Conservation (phyloP, 2,113 vertebrate genomes). For the Toxotes jaculatrix region DNA sequence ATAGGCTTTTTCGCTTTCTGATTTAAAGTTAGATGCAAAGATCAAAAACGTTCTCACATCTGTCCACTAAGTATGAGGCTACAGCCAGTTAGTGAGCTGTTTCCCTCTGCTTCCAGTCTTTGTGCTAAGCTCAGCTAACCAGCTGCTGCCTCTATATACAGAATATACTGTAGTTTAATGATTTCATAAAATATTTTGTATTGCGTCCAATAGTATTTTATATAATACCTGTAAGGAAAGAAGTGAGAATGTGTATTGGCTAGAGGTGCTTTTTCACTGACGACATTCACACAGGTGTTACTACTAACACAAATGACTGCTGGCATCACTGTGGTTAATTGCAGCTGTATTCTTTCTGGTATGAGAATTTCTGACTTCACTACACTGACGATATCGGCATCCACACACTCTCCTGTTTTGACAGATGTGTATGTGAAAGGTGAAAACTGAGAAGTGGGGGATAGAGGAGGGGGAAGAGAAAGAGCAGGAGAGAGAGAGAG, state of each 20-base stretch:
- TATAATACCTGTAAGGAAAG: not conserved
- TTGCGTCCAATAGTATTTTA: not conserved
- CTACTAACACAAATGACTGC: not conserved
- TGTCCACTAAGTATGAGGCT: too few relatives aligned
- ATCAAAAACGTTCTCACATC: too few relatives aligned
- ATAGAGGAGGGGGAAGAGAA: not conserved
- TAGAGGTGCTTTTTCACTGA: not conserved
- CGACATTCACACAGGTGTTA: not conserved
- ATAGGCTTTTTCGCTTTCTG: too few relatives aligned
- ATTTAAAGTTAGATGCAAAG: too few relatives aligned
- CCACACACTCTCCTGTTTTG: conserved; percentile 16
- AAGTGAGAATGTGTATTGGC: not conserved
- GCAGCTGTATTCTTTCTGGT: not conserved
- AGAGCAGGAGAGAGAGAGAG: not conserved
- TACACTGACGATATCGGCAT: not conserved
- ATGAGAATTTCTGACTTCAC: not conserved
- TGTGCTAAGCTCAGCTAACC: too few relatives aligned
- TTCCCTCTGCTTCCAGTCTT: too few relatives aligned
- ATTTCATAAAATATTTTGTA: not conserved
- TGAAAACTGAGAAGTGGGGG: conserved; percentile 45
- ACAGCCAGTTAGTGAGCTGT: too few relatives aligned
- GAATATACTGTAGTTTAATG: not conserved
- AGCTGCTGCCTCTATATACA: too few relatives aligned
- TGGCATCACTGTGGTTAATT: not conserved
- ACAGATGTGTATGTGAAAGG: conserved; percentile 41